Base-by-base conservation (phyloP, 2,797 vertebrate genomes). In the Antennarius maculatus region DNA sequence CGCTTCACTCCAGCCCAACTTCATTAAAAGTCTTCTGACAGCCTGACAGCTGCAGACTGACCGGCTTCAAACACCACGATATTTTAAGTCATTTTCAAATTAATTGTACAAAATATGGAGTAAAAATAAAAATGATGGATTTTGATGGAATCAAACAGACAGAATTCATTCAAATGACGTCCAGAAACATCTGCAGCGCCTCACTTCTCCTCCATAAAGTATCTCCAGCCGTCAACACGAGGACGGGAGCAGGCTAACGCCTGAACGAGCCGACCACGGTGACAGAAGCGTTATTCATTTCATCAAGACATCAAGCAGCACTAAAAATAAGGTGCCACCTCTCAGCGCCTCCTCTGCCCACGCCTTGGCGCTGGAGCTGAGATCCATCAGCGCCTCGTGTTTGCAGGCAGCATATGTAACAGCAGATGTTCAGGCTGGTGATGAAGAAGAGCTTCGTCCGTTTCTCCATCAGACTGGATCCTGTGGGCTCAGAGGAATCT, bases 331-430 rank as follows among this genome's bases (percentile, higher is more conserved):
- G 28, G 57, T 71, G 47, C 39, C 27, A 37, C 52, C 53, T 77
- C 47, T 73, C 43, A 31, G 17, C 7, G 47, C 42, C 39, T 74
- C 54, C 8, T 27, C 51, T 49, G 74, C 47, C 5, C 15, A 54
- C 46, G 70, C 31, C 10, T 71, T 82, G 71, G 69, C 71, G 65
- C 52, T 17, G 34, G 5, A 31, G 54, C 27, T 73, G 68, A 16
- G 59, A 73, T 76, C 61, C 48, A 58, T 69, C 66, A 66, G 68
- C 82, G 80, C 76, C 72, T 54, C 45, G 49, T 70, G 79, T 83
- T 86, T 80, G 61, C 75, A 70, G 65, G 39, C 39, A 50, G 29
- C 17, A 39, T 39, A 1, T 65, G n/a, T 54, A 18, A 68, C 51
- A 59, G 49, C 76, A 83, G 83, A 71, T 85, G 64, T 71, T 81